Evolutionary conservation across 2,888 invertebrate species (phyloP).

Genomic region (Drosophila meridionalis): DNA sequence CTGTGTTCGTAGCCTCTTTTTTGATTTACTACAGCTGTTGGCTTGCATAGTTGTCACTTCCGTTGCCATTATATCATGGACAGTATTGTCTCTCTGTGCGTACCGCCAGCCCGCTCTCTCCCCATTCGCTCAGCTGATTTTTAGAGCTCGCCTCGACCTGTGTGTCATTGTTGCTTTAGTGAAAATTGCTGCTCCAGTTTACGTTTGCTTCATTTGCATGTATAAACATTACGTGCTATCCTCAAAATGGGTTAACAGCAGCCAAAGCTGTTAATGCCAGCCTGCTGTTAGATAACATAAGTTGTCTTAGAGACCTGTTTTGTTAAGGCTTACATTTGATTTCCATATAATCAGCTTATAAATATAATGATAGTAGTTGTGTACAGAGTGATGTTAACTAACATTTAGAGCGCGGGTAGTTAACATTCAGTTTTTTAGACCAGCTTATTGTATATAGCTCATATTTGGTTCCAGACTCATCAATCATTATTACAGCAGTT

Average conservation of each 20-base stretch:
- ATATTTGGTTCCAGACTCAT: no score
- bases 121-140: constrained; percentile 40
- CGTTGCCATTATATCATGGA: constrained; percentile 76
- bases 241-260: constrained; percentile 4
- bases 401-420: background rate
- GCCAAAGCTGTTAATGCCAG: background rate
- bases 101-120: background rate
- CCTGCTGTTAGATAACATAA: constrained; percentile 21
- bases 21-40: constrained; percentile 76
- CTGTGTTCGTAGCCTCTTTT: constrained; percentile 55
- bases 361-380: background rate
- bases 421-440: background rate
- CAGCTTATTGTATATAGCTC: no score
- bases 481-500: background rate
- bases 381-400: background rate
- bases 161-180: constrained; percentile 43
- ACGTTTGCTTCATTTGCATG: constrained; percentile 38
- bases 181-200: constrained; percentile 55
- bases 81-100: constrained; percentile 50
- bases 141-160: constrained; percentile 49
- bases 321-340: background rate
- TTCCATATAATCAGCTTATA: no score
- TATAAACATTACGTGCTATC: constrained; percentile 35
- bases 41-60: constrained; percentile 59
- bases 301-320: background rate